These are phyloP conservation scores for Colius striatus DNA, from an alignment of 2,113 vertebrate genomes.

Conservation along the genomic window DNA sequence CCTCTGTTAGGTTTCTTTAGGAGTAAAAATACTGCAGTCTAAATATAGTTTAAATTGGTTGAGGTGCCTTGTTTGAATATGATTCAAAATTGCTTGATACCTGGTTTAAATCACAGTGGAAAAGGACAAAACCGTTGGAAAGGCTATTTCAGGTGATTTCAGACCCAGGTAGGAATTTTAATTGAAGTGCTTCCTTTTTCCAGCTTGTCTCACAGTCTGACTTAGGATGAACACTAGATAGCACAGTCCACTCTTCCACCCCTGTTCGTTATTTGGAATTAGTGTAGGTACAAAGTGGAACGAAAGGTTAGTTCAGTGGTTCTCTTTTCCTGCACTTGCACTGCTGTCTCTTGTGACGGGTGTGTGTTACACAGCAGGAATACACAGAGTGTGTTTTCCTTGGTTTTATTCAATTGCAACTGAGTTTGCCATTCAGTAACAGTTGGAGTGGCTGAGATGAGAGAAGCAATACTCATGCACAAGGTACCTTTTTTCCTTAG, in stretches of 20 bases:
- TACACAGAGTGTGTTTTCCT: not conserved
- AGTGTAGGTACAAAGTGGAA: not conserved
- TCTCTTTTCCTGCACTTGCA: not conserved
- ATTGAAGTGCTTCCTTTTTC: not conserved
- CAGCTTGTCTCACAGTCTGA: not conserved
- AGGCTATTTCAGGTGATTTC: not conserved
- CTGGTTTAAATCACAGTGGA: not conserved
- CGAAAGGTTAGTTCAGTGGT: not conserved
- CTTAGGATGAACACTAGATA: not conserved
- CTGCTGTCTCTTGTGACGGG: not conserved
- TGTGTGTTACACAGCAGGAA: not conserved
- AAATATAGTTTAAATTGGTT: conserved; percentile 40
- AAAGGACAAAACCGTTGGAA: not conserved
- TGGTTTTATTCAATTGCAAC: not conserved
- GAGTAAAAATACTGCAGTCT: not conserved
- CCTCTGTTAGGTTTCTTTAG: conserved; percentile 16
- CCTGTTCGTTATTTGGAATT: not conserved
- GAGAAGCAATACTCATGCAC: too few relatives aligned
- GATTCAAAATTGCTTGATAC: not conserved
- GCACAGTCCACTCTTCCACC: not conserved
- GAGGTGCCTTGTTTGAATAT: not conserved
- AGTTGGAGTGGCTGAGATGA: not conserved
- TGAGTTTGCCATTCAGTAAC: not conserved
- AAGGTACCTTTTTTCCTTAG: not conserved
- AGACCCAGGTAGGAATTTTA: not conserved